A percentile compares a stretch with the other conserved stretches of the same genome.
Evolutionary conservation across 2,888 invertebrate genomes (phyloP).

Genomic region (Odontocerum albicorne): DNA sequence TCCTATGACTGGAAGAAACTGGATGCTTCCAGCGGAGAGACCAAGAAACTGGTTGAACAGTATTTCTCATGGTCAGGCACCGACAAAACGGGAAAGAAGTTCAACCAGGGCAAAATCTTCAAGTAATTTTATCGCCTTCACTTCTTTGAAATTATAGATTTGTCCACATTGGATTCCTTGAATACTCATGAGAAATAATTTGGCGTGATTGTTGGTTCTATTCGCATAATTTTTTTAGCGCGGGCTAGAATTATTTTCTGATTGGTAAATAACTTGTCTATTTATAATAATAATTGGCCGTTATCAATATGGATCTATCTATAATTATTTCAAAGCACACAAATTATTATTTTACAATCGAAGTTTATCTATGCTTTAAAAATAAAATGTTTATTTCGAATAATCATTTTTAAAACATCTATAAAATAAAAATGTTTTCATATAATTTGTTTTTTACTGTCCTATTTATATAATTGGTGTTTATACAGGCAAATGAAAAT

Average conservation of each 20-base stretch:
- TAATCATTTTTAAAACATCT: constrained; percentile 16
- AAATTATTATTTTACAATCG: constrained; percentile 6
- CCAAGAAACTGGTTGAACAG: constrained; percentile 83
- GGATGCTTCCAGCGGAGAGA: constrained; percentile 75
- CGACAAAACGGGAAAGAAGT: constrained; percentile 85
- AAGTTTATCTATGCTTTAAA: constrained; percentile 10
- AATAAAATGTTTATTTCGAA: constrained; percentile 10
- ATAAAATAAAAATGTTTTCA: constrained; percentile 21
- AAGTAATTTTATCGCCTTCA: constrained; percentile 65
- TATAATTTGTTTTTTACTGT: constrained; percentile 2
- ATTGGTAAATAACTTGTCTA: too few relatives aligned
- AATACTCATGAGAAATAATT: constrained; percentile 5
- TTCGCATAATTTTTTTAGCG: neutral
- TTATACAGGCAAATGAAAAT: too few relatives aligned
- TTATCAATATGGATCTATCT: constrained; percentile 13
- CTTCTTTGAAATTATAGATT: constrained; percentile 14
- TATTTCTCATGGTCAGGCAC: constrained; percentile 90
- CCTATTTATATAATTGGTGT: neutral
- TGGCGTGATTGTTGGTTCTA: constrained; percentile 3
- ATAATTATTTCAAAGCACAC: constrained; percentile 17
- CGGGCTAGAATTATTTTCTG: too few relatives aligned
- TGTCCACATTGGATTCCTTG: constrained; percentile 5
- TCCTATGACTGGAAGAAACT: constrained; percentile 95
- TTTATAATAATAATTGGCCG: neutral
- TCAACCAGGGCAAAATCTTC: constrained; percentile 99